A percentile compares a stretch with the other conserved stretches of the same genome.
phyloP scores from a whole-genome alignment of 2,113 vertebrate genomes.

The Pheucticus melanocephalus region DNA sequence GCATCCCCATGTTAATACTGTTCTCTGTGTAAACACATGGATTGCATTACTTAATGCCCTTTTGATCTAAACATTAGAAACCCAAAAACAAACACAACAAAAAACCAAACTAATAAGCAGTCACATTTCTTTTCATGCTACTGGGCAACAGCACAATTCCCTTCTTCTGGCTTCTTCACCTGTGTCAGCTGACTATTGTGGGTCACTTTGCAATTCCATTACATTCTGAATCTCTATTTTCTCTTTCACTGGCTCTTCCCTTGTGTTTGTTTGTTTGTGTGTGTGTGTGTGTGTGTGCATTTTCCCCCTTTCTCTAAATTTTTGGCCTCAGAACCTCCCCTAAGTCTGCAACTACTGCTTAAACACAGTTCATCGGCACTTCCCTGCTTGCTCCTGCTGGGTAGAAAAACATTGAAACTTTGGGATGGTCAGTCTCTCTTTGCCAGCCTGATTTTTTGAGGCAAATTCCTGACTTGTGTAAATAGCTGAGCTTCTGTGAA shows the following conservation, averaged over 20 bases:
- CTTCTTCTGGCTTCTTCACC: background rate
- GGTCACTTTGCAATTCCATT: background rate
- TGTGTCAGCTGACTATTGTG: background rate
- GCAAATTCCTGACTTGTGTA: background rate
- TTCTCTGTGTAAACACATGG: conserved; percentile 33
- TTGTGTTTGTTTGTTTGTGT: background rate
- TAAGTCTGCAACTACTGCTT: background rate
- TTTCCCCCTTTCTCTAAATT: background rate
- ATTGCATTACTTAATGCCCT: conserved; percentile 35
- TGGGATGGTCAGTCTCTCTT: background rate
- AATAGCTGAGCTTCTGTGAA: conserved; percentile 9
- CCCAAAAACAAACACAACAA: background rate
- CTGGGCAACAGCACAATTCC: background rate
- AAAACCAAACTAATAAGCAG: background rate
- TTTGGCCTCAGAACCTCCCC: background rate
- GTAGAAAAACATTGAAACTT: background rate
- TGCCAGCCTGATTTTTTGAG: background rate
- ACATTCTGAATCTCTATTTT: background rate
- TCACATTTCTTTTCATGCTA: conserved; percentile 44
- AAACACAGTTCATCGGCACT: background rate
- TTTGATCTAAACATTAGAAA: conserved; percentile 53
- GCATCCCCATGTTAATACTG: background rate
- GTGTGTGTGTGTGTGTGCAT: background rate
- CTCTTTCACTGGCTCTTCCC: background rate
- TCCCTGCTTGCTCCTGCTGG: background rate